Conservation (phyloP, 1,140 invertebrate genomes). For the Coelopa frigida region DNA sequence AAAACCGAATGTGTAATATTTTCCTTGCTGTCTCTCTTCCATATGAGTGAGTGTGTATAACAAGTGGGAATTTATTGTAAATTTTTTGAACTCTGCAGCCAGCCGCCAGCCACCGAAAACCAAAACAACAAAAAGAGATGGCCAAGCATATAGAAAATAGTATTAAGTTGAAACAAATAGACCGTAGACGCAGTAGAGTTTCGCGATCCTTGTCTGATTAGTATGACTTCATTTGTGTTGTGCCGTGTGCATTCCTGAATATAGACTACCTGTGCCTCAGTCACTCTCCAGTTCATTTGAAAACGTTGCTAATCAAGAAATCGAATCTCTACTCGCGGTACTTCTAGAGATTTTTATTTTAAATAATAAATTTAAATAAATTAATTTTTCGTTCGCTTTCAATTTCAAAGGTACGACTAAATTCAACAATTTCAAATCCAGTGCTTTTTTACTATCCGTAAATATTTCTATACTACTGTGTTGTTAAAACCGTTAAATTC, state of each 20-base stretch:
- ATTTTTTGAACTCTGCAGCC: too few species aligned
- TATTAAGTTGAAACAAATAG: neutral
- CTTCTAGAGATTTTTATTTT: conserved; percentile 10
- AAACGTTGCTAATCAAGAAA: conserved; percentile 37
- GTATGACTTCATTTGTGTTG: conserved; percentile 21
- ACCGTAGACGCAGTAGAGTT: neutral
- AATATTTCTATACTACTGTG: neutral
- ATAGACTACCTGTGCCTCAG: conserved; percentile 45
- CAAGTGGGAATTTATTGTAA: neutral
- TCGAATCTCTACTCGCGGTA: conserved; percentile 14
- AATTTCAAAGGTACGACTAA: neutral
- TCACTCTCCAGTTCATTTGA: conserved; percentile 45
- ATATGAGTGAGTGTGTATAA: conserved; percentile 1
- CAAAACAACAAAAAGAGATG: neutral
- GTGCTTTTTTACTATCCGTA: neutral
- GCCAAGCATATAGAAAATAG: neutral
- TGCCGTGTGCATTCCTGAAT: conserved; percentile 45
- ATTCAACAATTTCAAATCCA: neutral
- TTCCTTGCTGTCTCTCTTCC: conserved; percentile 1
- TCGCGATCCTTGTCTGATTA: conserved; percentile 13
- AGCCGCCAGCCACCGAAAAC: too few species aligned
- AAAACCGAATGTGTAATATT: too few species aligned
- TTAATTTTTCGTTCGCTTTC: neutral
- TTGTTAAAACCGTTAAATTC: neutral
- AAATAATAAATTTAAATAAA: neutral